These are phyloP conservation scores for Melanotaenia nigrans DNA, from an alignment of 2,797 vertebrate genomes.

Conservation along the genomic window DNA sequence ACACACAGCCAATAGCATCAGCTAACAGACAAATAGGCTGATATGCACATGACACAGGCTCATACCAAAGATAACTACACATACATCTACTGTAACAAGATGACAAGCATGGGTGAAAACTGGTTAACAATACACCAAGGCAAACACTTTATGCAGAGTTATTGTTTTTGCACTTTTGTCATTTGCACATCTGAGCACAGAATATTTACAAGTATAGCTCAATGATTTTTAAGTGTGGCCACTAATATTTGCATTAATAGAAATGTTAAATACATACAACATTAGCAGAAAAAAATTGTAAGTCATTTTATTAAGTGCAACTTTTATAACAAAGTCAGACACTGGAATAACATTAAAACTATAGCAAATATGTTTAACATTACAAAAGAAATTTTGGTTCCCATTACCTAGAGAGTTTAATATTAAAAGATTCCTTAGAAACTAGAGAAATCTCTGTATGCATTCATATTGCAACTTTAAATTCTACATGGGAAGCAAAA, in stretches of 20 bases:
- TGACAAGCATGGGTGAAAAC: background rate
- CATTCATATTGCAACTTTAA: background rate
- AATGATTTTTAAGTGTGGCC: background rate
- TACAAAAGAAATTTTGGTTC: no score
- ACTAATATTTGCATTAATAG: background rate
- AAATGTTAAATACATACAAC: background rate
- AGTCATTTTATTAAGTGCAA: background rate
- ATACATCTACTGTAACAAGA: background rate
- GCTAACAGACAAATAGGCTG: constrained; percentile 25
- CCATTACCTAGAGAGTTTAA: background rate
- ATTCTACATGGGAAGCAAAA: background rate
- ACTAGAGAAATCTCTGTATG: background rate
- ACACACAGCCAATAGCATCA: constrained; percentile 1
- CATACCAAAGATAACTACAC: background rate
- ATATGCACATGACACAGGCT: constrained; percentile 17
- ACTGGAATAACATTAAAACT: background rate
- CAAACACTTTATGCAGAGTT: background rate
- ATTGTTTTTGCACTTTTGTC: background rate
- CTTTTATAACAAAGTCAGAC: background rate
- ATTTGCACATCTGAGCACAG: background rate
- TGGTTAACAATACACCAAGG: background rate
- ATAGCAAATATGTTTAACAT: background rate
- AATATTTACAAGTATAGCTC: background rate
- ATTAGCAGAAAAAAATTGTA: background rate
- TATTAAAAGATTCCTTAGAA: no score